Evolutionary conservation across 2,113 vertebrate genomes (phyloP).

Genomic region (Charadrius vociferus): DNA sequence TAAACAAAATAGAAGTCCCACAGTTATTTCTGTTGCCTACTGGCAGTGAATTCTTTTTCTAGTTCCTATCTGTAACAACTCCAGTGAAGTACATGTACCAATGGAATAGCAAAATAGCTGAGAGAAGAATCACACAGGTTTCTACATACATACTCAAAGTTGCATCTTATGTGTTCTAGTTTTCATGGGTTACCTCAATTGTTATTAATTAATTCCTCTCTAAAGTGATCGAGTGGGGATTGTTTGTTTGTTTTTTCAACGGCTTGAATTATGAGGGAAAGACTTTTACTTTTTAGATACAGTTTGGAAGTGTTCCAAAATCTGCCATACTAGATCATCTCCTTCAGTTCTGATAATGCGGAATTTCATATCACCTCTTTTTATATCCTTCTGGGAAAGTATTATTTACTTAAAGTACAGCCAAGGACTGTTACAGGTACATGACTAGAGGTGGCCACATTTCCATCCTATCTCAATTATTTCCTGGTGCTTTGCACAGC

Average conservation of each 20-base stretch:
- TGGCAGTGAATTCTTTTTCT: neutral
- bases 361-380: neutral
- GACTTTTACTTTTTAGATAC: neutral
- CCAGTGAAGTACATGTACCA: neutral
- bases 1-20: neutral
- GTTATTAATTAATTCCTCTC: neutral
- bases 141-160: neutral
- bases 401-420: neutral
- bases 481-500: neutral
- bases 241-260: neutral
- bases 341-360: neutral
- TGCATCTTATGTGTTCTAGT: neutral
- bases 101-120: neutral
- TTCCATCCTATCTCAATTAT: neutral
- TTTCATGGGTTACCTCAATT: neutral
- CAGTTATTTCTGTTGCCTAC: neutral
- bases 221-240: neutral
- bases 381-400: neutral
- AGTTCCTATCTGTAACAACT: neutral
- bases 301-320: neutral
- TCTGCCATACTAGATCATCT: neutral
- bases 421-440: neutral
- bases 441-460: neutral
- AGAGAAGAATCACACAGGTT: neutral
- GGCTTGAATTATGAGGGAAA: neutral